phyloP scores from a whole-genome alignment of 2,113 vertebrate genomes.

The Suncus etruscus region DNA sequence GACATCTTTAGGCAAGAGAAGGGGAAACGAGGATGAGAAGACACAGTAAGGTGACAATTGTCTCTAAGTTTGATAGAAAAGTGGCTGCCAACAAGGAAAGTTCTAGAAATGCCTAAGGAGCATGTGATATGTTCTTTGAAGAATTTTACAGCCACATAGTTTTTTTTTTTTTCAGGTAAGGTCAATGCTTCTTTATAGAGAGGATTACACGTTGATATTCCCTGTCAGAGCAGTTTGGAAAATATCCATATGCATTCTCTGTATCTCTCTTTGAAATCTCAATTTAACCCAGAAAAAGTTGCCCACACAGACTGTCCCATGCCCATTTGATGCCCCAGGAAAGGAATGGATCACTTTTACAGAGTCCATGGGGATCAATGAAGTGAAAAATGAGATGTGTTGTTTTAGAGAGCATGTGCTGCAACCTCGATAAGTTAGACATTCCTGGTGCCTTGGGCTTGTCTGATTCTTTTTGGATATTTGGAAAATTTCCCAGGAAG shows the following conservation, averaged over 20 bases:
- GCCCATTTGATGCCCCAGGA: neutral
- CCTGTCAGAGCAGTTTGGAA: conserved; percentile 31
- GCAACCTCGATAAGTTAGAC: neutral
- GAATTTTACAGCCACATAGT: neutral
- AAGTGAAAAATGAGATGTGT: neutral
- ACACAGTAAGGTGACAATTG: neutral
- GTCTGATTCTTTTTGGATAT: neutral
- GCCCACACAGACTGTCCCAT: too few species aligned
- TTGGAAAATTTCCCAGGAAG: neutral
- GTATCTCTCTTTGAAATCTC: neutral
- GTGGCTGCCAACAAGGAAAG: neutral
- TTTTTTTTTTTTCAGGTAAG: neutral
- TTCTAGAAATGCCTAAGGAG: neutral
- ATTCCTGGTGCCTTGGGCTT: neutral
- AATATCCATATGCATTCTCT: neutral
- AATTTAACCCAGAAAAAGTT: neutral
- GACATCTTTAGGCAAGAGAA: neutral
- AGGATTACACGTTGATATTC: neutral
- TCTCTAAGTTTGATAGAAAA: neutral
- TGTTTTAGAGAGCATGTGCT: neutral
- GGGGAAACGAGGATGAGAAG: neutral
- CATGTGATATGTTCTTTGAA: neutral
- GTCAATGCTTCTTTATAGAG: neutral
- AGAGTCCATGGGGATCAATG: neutral
- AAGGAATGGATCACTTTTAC: neutral